phyloP scores from a whole-genome alignment of 1,140 invertebrate species.

The Drosophila carrolli region DNA sequence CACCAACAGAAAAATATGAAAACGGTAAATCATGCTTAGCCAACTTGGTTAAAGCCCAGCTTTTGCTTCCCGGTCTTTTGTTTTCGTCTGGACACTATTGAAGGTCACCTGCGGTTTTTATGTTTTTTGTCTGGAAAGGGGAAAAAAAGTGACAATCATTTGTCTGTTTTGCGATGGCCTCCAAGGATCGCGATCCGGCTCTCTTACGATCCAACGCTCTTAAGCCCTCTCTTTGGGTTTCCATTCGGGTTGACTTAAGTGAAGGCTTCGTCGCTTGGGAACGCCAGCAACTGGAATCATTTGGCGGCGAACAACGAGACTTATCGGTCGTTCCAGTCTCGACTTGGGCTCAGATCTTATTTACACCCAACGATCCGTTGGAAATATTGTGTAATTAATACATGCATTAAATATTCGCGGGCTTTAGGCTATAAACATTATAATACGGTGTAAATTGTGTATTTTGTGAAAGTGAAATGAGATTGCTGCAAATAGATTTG shows the following conservation, averaged over 20 bases:
- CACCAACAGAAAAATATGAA: constrained; percentile 7
- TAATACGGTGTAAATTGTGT: background rate
- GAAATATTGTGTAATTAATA: constrained; percentile 38
- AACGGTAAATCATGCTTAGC: constrained; percentile 53
- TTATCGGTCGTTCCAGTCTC: constrained; percentile 52
- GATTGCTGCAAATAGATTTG: background rate
- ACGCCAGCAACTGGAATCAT: constrained; percentile 34
- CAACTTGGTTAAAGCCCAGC: constrained; percentile 23
- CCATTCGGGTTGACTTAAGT: background rate
- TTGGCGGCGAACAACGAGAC: constrained; percentile 47
- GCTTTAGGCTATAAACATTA: background rate
- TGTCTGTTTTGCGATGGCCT: background rate
- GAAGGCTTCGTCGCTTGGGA: constrained; percentile 24
- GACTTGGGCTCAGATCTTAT: constrained; percentile 21
- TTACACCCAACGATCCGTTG: background rate
- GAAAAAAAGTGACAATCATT: constrained; percentile 11
- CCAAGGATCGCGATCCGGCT: constrained; percentile 15
- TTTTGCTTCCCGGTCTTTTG: constrained; percentile 46
- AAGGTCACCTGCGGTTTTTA: constrained; percentile 24
- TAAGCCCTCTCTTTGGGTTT: background rate
- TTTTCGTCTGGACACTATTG: constrained; percentile 34
- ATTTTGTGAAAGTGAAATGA: constrained; percentile 12
- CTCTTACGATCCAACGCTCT: constrained; percentile 1
- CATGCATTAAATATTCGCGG: background rate
- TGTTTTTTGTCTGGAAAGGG: background rate